Conservation (phyloP, 2,113 vertebrate species). For the Crotalus viridis region DNA sequence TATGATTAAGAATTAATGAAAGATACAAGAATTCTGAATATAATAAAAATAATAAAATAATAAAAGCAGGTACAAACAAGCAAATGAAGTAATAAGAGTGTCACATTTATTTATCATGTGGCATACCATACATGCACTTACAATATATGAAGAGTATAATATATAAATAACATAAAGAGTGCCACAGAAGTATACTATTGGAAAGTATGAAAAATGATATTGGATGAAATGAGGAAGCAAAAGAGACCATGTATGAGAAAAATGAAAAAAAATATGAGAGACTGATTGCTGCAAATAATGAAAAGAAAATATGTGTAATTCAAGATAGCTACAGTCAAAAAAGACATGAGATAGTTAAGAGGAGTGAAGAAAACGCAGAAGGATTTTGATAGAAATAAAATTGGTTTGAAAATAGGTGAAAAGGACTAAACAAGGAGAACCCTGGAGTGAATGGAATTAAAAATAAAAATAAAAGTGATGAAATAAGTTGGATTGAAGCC, state of each 20-base stretch:
- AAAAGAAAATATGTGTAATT: neutral
- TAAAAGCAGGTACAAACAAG: too few relatives aligned
- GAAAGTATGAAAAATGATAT: neutral
- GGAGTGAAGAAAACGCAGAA: neutral
- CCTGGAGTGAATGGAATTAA: neutral
- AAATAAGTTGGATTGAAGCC: neutral
- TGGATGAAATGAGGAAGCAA: neutral
- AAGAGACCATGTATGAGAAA: neutral
- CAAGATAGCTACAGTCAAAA: neutral
- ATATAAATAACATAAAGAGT: neutral
- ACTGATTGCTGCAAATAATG: neutral
- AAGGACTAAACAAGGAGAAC: neutral
- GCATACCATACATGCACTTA: neutral
- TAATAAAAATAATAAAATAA: too few relatives aligned
- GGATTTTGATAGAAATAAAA: neutral
- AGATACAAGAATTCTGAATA: neutral
- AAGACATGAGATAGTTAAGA: neutral
- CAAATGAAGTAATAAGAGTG: too few relatives aligned
- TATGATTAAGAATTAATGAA: neutral
- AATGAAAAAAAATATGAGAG: neutral
- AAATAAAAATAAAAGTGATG: neutral
- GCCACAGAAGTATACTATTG: neutral
- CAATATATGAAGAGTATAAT: neutral
- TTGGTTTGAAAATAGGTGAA: neutral
- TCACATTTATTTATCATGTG: neutral